phyloP scores from a whole-genome alignment of 2,113 vertebrate genomes.

The Cynocephalus volans region DNA sequence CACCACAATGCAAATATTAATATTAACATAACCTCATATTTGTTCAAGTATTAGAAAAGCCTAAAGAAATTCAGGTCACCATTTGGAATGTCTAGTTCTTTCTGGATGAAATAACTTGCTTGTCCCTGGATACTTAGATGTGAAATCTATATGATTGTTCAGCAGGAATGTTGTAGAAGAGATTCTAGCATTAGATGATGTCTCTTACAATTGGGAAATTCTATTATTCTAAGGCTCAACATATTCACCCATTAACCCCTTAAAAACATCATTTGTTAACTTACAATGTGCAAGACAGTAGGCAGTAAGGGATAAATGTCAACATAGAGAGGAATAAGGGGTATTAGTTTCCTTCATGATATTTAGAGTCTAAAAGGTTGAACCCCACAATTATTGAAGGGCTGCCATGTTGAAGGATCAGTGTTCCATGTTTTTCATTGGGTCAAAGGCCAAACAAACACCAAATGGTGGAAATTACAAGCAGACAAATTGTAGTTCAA shows the following conservation, averaged over 20 bases:
- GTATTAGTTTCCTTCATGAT: not conserved
- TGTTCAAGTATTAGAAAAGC: slow-evolving; percentile 2
- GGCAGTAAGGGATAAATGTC: slow-evolving; percentile 23
- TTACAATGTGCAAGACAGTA: not conserved
- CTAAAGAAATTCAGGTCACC: not conserved
- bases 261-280: slow-evolving; percentile 37
- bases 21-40: not conserved
- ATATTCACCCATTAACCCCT: slow-evolving; percentile 7
- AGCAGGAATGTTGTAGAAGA: slow-evolving; percentile 4
- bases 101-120: slow-evolving; percentile 18
- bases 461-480: slow-evolving; percentile 22
- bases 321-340: not conserved
- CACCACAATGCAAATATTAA: not conserved
- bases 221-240: slow-evolving; percentile 35
- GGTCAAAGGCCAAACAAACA: slow-evolving; percentile 62
- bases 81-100: not conserved
- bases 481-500: not conserved
- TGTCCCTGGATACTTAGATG: slow-evolving; percentile 3
- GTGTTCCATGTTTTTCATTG: not conserved
- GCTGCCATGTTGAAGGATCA: not conserved
- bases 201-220: slow-evolving; percentile 25
- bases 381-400: not conserved
- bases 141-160: not conserved
- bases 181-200: not conserved
- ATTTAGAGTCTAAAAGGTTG: not conserved